A percentile compares a stretch with the other conserved stretches of the same genome.
Conservation (phyloP, 2,797 vertebrate species). For the Tinamus major region DNA sequence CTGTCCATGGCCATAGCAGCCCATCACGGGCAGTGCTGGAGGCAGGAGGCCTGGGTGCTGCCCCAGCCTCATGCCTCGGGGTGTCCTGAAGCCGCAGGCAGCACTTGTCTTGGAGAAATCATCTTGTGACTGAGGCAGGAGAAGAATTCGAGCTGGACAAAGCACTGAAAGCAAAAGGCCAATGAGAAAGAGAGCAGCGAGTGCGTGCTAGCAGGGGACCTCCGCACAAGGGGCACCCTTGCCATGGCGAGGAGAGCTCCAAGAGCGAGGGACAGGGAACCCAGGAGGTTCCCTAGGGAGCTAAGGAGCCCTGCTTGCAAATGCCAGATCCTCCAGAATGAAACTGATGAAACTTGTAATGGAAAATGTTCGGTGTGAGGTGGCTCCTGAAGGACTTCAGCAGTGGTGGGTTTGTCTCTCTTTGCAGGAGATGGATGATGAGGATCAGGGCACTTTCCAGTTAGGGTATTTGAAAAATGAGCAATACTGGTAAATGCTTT, state of each 20-base stretch:
- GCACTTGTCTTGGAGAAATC: slow-evolving; percentile 50
- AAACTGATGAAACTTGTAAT: fast-evolving
- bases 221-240: background rate
- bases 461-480: background rate
- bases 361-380: background rate
- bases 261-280: background rate
- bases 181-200: background rate
- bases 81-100: background rate
- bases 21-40: background rate
- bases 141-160: background rate
- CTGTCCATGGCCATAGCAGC: background rate
- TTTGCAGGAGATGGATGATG: background rate
- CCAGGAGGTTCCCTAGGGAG: background rate
- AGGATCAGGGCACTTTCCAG: background rate
- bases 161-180: background rate
- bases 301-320: background rate
- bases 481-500: too few species aligned
- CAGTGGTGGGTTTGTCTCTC: background rate
- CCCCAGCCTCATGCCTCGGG: fast-evolving
- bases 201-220: background rate
- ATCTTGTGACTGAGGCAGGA: slow-evolving; percentile 6
- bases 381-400: background rate
- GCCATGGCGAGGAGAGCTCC: background rate
- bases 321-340: background rate
- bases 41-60: background rate